These are phyloP conservation scores for Ibycter americanus DNA, from an alignment of 2,797 vertebrate genomes.

Conservation along the genomic window DNA sequence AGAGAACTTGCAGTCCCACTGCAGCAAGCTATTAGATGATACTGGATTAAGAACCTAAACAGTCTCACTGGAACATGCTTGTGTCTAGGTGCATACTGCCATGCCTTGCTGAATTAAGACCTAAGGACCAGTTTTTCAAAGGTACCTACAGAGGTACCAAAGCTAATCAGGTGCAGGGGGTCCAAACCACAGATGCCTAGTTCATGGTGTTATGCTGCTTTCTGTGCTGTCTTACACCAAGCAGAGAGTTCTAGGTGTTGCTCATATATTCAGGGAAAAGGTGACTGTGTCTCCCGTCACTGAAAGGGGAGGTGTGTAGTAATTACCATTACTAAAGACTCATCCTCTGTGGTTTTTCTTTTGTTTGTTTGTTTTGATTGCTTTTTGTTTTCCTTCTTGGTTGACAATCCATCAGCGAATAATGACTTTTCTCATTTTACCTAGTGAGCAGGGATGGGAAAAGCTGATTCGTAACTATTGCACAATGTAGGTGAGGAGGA, in stretches of 20 bases:
- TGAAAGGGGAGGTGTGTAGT: background rate
- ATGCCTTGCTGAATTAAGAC: background rate
- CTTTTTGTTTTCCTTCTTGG: background rate
- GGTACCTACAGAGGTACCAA: background rate
- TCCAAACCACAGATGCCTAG: fast-evolving
- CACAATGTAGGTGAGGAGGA: constrained; percentile 6
- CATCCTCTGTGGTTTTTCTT: background rate
- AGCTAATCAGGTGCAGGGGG: background rate
- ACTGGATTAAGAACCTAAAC: background rate
- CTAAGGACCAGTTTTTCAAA: background rate
- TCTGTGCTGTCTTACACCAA: background rate
- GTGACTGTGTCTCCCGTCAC: background rate
- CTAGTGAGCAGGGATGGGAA: background rate
- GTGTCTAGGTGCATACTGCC: background rate
- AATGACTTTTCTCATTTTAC: background rate
- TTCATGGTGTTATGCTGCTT: background rate
- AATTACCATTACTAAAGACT: background rate
- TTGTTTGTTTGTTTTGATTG: background rate
- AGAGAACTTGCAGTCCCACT: background rate
- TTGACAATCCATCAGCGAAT: background rate
- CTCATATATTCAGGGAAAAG: background rate
- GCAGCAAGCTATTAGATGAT: background rate
- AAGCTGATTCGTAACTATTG: constrained; percentile 4
- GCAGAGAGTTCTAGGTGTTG: background rate
- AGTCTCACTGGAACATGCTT: background rate